A percentile compares a stretch with the other conserved stretches of the same genome.
Conservation (phyloP, 2,113 vertebrate species). For the Eptesicus fuscus region DNA sequence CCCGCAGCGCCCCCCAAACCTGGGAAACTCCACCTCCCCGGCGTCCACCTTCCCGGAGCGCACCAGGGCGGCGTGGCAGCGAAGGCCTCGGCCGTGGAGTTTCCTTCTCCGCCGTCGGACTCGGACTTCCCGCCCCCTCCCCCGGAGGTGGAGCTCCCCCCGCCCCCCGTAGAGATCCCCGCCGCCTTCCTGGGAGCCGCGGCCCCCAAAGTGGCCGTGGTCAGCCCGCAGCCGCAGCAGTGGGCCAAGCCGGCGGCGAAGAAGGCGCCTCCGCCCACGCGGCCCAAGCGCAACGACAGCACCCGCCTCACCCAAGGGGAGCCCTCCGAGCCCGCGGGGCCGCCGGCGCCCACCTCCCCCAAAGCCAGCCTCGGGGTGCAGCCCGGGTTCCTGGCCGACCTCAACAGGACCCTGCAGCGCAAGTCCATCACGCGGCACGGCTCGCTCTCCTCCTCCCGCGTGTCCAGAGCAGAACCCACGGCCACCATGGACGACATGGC, state of each 20-base stretch:
- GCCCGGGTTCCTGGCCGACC: conserved; percentile 95
- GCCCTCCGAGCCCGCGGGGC: conserved; percentile 71
- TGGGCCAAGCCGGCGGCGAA: conserved; percentile 90
- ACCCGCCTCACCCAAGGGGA: conserved; percentile 84
- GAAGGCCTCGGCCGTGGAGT: conserved; percentile 79
- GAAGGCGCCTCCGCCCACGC: conserved; percentile 90
- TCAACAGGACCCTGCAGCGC: conserved; percentile 94
- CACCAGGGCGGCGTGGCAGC: conserved; percentile 78
- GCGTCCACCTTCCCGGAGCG: conserved; percentile 86
- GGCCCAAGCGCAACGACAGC: conserved; percentile 89
- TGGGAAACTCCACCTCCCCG: conserved; percentile 91
- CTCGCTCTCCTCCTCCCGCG: conserved; percentile 88
- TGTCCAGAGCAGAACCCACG: conserved; percentile 87
- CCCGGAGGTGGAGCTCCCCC: conserved; percentile 91
- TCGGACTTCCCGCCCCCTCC: conserved; percentile 92
- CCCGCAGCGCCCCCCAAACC: conserved; percentile 94
- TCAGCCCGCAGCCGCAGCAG: conserved; percentile 92
- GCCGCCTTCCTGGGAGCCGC: conserved; percentile 81
- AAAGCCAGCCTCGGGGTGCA: conserved; percentile 91
- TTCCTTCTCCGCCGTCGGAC: conserved; percentile 91
- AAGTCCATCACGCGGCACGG: conserved; percentile 95
- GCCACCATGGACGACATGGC: conserved; percentile 97
- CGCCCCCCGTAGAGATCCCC: conserved; percentile 84
- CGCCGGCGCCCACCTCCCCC: conserved; percentile 89
- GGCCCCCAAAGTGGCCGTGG: conserved; percentile 91